Percentiles rank a stretch among this genome's conserved stretches.
These are phyloP conservation scores for Heliconius ethilla DNA, from an alignment of 2,888 invertebrate genomes.

Conservation along the genomic window DNA sequence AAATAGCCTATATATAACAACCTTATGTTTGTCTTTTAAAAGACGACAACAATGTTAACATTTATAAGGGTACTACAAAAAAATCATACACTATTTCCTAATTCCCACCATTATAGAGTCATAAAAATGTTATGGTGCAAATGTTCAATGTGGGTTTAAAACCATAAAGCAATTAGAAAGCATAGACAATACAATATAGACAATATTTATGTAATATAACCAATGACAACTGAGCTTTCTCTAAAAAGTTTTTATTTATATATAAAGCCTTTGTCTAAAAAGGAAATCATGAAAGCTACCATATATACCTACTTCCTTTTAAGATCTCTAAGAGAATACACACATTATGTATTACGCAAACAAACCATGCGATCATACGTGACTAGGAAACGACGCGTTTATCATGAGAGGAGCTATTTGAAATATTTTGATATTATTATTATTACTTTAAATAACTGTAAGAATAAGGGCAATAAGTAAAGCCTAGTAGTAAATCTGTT, in stretches of 20 bases:
- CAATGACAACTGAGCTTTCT: constrained; percentile 1
- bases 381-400: constrained; percentile 27
- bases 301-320: constrained; percentile 22
- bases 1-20: too few species aligned
- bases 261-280: constrained; percentile 6
- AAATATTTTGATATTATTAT: not conserved
- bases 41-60: too few species aligned
- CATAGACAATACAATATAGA: constrained; percentile 6
- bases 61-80: not conserved
- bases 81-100: not conserved
- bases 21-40: too few species aligned
- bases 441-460: too few species aligned
- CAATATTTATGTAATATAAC: not conserved
- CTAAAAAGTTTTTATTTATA: constrained; percentile 17
- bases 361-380: constrained; percentile 36
- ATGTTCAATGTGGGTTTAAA: constrained; percentile 5
- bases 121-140: constrained; percentile 4
- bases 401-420: constrained; percentile 15
- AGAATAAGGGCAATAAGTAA: too few species aligned
- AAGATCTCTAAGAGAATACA: constrained; percentile 18
- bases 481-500: too few species aligned
- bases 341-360: constrained; percentile 25
- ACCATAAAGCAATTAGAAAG: constrained; percentile 19
- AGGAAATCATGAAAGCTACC: constrained; percentile 20
- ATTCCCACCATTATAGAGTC: not conserved